A percentile compares a stretch with the other conserved stretches of the same genome.
Conservation (phyloP, 2,797 vertebrate genomes). For the Enteromius unitaeniatus region DNA sequence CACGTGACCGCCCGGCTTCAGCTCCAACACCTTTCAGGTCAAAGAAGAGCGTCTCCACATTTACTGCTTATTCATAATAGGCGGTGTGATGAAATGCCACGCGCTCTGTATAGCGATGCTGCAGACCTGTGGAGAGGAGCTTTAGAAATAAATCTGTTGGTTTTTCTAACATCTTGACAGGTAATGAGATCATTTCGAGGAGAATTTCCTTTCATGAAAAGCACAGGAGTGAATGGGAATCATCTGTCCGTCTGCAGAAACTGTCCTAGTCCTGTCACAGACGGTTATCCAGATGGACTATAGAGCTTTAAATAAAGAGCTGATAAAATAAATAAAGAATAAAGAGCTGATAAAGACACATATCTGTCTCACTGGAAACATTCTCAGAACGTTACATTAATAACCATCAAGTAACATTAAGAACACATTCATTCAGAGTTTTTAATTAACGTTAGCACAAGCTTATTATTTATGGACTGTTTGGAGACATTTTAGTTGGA, state of each 20-base stretch:
- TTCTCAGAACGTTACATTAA: neutral
- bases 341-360: neutral
- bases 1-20: neutral
- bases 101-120: no score
- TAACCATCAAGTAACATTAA: no score
- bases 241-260: slow-evolving; percentile 6
- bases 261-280: slow-evolving; percentile 15
- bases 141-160: neutral
- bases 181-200: neutral
- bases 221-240: neutral
- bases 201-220: neutral
- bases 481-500: neutral
- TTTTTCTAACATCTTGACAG: neutral
- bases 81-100: neutral
- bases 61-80: neutral
- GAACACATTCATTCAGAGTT: neutral
- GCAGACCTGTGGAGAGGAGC: neutral
- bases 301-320: neutral
- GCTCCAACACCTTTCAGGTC: neutral
- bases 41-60: neutral
- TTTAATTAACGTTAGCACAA: no score
- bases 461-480: no score
- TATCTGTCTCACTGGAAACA: neutral
- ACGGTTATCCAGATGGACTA: neutral
- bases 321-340: no score